These are phyloP conservation scores for Nothocercus julius DNA, from an alignment of 2,113 vertebrate genomes.

Conservation along the genomic window DNA sequence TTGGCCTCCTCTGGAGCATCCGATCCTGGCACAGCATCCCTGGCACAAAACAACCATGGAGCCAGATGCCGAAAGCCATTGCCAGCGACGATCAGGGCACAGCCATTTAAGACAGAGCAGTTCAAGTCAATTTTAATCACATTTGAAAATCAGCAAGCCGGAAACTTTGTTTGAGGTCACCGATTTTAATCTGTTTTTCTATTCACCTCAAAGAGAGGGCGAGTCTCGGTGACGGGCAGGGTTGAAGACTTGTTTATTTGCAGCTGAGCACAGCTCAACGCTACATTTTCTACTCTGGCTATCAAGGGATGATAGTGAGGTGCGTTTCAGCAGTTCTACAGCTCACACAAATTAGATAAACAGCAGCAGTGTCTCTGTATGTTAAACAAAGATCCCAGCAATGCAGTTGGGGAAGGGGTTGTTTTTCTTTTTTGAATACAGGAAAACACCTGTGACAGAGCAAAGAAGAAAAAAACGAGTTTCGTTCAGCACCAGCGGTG, in stretches of 20 bases:
- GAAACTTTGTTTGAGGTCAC: conserved; percentile 10
- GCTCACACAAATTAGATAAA: background rate
- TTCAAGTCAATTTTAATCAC: background rate
- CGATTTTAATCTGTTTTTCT: background rate
- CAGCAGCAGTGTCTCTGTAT: background rate
- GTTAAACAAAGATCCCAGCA: background rate
- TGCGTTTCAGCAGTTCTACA: background rate
- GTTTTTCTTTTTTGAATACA: background rate
- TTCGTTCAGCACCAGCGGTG: background rate
- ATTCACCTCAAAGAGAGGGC: background rate
- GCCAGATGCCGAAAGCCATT: background rate
- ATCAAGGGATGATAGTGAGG: background rate
- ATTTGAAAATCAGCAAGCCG: background rate
- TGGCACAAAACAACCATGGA: background rate
- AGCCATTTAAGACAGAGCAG: background rate
- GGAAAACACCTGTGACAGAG: background rate
- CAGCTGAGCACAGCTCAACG: background rate
- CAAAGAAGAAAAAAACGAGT: background rate
- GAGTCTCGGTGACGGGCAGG: background rate
- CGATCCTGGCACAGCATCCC: background rate
- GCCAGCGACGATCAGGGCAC: background rate
- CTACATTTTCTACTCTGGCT: background rate
- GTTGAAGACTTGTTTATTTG: background rate
- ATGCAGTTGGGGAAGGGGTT: background rate
- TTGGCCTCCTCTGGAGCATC: background rate